Evolutionary conservation across 2,113 vertebrate genomes (phyloP), one percentile per base, ranked within the genome.

Genomic region (Syrmaticus mikado): DNA sequence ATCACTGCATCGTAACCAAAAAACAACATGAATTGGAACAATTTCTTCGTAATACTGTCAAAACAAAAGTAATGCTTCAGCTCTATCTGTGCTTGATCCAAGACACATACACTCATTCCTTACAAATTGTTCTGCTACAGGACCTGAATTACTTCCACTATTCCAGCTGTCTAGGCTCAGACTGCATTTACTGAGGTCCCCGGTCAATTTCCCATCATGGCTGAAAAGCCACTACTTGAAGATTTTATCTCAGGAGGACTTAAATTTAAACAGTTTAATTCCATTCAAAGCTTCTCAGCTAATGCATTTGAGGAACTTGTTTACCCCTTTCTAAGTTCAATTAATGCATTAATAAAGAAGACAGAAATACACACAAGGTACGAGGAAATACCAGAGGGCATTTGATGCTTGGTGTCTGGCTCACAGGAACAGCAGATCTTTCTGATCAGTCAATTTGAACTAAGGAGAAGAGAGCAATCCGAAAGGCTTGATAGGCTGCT

Each of bases 401-500:
- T 1, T 2, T 25, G 3, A 4, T 7, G 15, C 22, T 40, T 10
- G 0, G 28, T 6, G n/a, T 25, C 36, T 30, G 43, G 22, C 38
- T 67, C 15, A 8, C 19, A 8, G 52, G 62, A 70, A 12, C 0
- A 10, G 48, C 3, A 32, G 53, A 32, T 2, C 0, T 8, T 25
- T 27, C 15, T 6, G 8, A 17, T 55, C 7, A 68, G 52, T 5
- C 30, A 27, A 0, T 0, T 4, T 14, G 7, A 11, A 15, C 0
- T 0, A 40, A 67, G 15, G 46, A 75, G 18, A 46, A 28, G 8
- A 32, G 24, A 43, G 24, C 10, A 1, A 14, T 18, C 21, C 8
- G 36, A 17, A 17, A 38, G 27, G 8, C 24, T 38, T 60, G 16
- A 24, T 8, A n/a, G 30, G 13, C 27, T 64, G 0, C 50, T 77